These are phyloP conservation scores for Accipiter virgatus DNA, from an alignment of 2,113 vertebrate genomes.

Conservation along the genomic window DNA sequence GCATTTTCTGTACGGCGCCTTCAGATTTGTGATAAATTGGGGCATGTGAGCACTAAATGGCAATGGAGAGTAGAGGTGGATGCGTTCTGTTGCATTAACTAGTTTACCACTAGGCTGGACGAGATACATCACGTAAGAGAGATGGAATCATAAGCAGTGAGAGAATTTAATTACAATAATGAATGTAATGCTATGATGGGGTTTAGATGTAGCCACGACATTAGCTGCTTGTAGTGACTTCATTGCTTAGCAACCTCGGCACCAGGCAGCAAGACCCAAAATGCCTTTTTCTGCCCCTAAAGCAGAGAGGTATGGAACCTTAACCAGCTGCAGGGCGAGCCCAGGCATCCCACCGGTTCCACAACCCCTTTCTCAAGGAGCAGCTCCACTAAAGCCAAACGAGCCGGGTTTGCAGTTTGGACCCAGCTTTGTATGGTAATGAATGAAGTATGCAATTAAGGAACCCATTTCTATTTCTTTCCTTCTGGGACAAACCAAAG, in stretches of 20 bases:
- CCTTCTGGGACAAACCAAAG: background rate
- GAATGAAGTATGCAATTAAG: background rate
- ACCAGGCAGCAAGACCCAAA: background rate
- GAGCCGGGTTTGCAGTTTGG: background rate
- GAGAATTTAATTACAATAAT: background rate
- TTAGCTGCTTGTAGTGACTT: background rate
- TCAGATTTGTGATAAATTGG: background rate
- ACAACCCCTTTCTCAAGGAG: background rate
- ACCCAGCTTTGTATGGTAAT: background rate
- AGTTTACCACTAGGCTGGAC: background rate
- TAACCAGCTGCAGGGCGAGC: background rate
- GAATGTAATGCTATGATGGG: background rate
- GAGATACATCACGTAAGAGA: background rate
- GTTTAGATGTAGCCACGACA: background rate
- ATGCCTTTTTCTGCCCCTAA: background rate
- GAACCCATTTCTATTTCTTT: background rate
- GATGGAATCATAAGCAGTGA: background rate
- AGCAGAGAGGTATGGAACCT: background rate
- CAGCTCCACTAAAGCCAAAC: background rate
- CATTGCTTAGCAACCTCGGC: background rate
- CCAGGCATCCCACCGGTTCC: rapidly evolving
- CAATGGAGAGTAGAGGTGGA: background rate
- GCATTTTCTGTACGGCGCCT: background rate
- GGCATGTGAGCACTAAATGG: background rate
- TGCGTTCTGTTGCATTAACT: background rate